Percentiles rank a stretch among this genome's conserved stretches.
Evolutionary conservation across 2,888 invertebrate species (phyloP).

Genomic region (Melikaiella ostensackeni): DNA sequence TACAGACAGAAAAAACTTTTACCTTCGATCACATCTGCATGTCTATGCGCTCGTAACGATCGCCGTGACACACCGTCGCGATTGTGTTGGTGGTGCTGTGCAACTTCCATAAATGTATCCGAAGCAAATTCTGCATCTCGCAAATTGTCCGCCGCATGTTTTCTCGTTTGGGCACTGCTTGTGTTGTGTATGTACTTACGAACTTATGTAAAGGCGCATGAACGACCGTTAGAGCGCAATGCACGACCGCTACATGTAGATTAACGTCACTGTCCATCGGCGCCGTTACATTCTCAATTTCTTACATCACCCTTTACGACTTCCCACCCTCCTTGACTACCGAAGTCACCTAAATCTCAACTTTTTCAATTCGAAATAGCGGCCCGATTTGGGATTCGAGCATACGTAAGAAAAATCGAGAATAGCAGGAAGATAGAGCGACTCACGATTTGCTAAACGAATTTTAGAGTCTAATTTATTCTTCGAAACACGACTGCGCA

Average conservation of each 20-base stretch:
- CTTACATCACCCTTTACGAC: conserved; percentile 6
- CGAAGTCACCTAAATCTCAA: background rate
- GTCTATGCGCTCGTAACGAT: conserved; percentile 46
- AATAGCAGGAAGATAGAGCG: background rate
- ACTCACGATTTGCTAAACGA: background rate
- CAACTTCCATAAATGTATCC: conserved; percentile 52
- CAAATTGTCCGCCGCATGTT: conserved; percentile 51
- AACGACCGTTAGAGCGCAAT: conserved; percentile 45
- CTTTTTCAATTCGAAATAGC: background rate
- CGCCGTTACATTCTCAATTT: conserved; percentile 41
- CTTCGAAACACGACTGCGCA: background rate
- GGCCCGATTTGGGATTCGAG: background rate
- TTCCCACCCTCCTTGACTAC: conserved; percentile 25
- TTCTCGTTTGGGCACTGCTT: conserved; percentile 43
- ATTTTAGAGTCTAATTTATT: background rate
- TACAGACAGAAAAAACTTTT: conserved; percentile 51
- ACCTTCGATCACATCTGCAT: conserved; percentile 53
- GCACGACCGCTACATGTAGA: conserved; percentile 38
- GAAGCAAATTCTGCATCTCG: conserved; percentile 53
- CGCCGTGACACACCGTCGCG: conserved; percentile 40
- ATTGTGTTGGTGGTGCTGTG: conserved; percentile 24
- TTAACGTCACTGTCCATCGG: conserved; percentile 25
- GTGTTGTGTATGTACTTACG: conserved; percentile 39
- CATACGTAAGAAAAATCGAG: background rate
- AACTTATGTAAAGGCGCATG: conserved; percentile 40